Percentiles rank a stretch among this genome's conserved stretches.
Evolutionary conservation across 2,113 vertebrate genomes (phyloP).

Genomic region (human (Homo sapiens)): GRCh38 chr17:15050001-15050500

Average conservation of each 20-base stretch:
- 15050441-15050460: neutral
- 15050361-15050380: accelerated
- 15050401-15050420: neutral
- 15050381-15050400: neutral
- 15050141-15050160: slow-evolving; percentile 81
- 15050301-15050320: neutral
- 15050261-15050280: neutral
- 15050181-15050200: slow-evolving; percentile 64
- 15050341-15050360: neutral
- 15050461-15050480: neutral
- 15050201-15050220: slow-evolving; percentile 75
- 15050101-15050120: slow-evolving; percentile 76
- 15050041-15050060: slow-evolving; percentile 86
- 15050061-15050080: slow-evolving; percentile 69
- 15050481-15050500: neutral
- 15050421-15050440: neutral
- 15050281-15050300: neutral
- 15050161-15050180: slow-evolving; percentile 37
- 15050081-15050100: slow-evolving; percentile 62
- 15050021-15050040: slow-evolving; percentile 86
- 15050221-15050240: slow-evolving; percentile 58
- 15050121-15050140: slow-evolving; percentile 80
- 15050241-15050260: slow-evolving; percentile 72
- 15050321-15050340: neutral
- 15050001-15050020: slow-evolving; percentile 81